A percentile compares a stretch with the other conserved stretches of the same genome.
Conservation (phyloP, 2,888 invertebrate species). For the Acronicta leporina region DNA sequence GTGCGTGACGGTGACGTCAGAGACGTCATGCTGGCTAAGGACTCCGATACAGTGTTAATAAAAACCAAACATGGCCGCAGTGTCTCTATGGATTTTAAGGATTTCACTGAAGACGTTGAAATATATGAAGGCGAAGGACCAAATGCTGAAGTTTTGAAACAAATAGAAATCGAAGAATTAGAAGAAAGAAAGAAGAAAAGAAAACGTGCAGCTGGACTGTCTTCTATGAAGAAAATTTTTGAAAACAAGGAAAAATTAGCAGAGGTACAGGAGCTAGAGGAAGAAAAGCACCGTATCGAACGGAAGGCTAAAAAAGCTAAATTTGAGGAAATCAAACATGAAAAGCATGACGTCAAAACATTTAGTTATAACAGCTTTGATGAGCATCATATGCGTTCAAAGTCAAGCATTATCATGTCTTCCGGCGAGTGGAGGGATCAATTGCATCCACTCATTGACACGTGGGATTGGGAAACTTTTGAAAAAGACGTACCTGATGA, state of each 20-base stretch:
- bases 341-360: slow-evolving; percentile 84
- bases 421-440: slow-evolving; percentile 90
- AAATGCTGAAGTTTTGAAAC: slow-evolving; percentile 90
- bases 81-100: slow-evolving; percentile 92
- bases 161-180: slow-evolving; percentile 88
- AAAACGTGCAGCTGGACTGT: slow-evolving; percentile 90
- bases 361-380: slow-evolving; percentile 85
- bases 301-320: slow-evolving; percentile 81
- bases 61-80: slow-evolving; percentile 93
- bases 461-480: slow-evolving; percentile 91
- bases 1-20: slow-evolving; percentile 93
- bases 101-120: slow-evolving; percentile 88
- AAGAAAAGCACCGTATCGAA: slow-evolving; percentile 82
- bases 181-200: slow-evolving; percentile 88
- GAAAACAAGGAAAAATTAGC: slow-evolving; percentile 93
- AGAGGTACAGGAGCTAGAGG: slow-evolving; percentile 90
- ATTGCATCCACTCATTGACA: slow-evolving; percentile 90
- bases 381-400: slow-evolving; percentile 85
- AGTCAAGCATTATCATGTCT: slow-evolving; percentile 85
- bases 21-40: slow-evolving; percentile 93
- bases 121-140: slow-evolving; percentile 93
- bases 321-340: slow-evolving; percentile 78
- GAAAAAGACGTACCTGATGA: slow-evolving; percentile 89
- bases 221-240: slow-evolving; percentile 92
- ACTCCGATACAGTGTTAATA: slow-evolving; percentile 92